Conservation (phyloP, 2,888 invertebrate species). For the Dioctria linearis region DNA sequence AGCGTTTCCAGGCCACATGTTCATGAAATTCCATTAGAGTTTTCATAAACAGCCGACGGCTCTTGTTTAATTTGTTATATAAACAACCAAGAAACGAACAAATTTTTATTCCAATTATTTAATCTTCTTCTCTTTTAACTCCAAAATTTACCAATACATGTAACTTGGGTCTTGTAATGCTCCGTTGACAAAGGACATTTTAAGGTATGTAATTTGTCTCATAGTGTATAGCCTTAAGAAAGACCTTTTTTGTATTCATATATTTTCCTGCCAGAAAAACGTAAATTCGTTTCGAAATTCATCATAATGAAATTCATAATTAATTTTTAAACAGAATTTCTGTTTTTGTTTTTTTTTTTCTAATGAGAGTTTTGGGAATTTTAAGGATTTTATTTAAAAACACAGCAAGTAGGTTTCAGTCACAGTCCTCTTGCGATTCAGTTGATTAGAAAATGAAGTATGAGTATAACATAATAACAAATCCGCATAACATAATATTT, state of each 20-base stretch:
- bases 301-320: no score
- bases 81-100: slow-evolving; percentile 53
- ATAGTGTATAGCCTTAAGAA: neutral
- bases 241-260: neutral
- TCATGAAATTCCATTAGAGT: slow-evolving; percentile 58
- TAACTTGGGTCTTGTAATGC: neutral
- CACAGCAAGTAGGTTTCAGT: no score
- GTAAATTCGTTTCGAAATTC: no score
- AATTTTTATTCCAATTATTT: slow-evolving; percentile 55
- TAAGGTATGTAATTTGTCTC: neutral
- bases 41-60: slow-evolving; percentile 56
- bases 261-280: no score
- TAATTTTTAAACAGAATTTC: no score
- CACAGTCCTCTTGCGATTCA: no score
- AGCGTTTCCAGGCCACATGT: slow-evolving; percentile 54
- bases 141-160: slow-evolving; percentile 40
- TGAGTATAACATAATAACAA: no score
- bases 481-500: no score
- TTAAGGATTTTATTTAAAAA: no score
- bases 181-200: slow-evolving; percentile 44
- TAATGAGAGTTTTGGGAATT: no score
- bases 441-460: no score
- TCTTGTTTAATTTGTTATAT: slow-evolving; percentile 56
- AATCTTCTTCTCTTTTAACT: slow-evolving; percentile 41
- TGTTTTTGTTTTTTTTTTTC: no score